phyloP scores from a whole-genome alignment of 2,888 invertebrate genomes.

The Drosophila macrospina region DNA sequence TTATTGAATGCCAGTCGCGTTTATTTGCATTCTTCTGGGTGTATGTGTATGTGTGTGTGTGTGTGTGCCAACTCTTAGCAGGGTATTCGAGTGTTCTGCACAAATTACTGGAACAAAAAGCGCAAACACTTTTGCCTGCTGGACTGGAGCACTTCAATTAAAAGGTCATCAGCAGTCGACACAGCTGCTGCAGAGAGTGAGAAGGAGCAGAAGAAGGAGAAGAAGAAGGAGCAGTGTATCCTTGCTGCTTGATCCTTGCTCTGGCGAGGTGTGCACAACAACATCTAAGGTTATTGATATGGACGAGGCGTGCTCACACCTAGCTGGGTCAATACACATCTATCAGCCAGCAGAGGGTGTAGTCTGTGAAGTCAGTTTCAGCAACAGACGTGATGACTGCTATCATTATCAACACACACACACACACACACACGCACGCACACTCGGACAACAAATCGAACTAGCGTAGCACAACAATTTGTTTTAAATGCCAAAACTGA shows the following conservation, averaged over 20 bases:
- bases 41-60: too few species aligned
- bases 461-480: conserved; percentile 80
- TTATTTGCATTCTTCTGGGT: conserved; percentile 80
- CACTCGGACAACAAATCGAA: conserved; percentile 76
- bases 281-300: conserved; percentile 76
- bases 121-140: conserved; percentile 19
- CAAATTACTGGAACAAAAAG: conserved; percentile 39
- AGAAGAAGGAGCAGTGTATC: too few species aligned
- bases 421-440: conserved; percentile 11
- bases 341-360: conserved; percentile 33
- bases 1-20: conserved; percentile 73
- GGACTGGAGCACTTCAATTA: conserved; percentile 78
- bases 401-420: conserved; percentile 68
- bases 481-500: conserved; percentile 75
- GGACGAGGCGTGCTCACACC: conserved; percentile 76
- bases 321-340: conserved; percentile 49
- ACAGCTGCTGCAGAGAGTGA: conserved; percentile 66
- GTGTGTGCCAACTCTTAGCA: conserved; percentile 12
- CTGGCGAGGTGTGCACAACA: conserved; percentile 53
- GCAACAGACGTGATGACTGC: conserved; percentile 70
- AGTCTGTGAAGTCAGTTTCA: conserved; percentile 14
- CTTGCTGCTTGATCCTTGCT: too few species aligned
- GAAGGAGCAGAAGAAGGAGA: neutral
- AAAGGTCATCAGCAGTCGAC: conserved; percentile 82
- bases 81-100: conserved; percentile 33